A percentile compares a stretch with the other conserved stretches of the same genome.
phyloP scores from a whole-genome alignment of 2,888 invertebrate genomes.

The Dynastes maya region DNA sequence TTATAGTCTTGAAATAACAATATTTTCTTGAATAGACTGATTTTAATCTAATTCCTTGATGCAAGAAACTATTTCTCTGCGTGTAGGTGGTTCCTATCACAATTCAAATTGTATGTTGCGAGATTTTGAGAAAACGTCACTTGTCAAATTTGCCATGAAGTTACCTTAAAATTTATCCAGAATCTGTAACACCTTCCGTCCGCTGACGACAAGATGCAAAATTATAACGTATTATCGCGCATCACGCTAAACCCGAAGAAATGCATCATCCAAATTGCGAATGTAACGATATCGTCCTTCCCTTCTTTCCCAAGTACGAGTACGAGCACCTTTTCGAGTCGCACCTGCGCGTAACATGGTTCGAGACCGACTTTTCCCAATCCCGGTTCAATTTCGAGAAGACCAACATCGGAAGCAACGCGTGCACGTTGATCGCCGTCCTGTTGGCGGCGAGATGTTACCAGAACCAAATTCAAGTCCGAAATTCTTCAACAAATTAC shows the following conservation, averaged over 20 bases:
- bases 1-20: too few relatives aligned
- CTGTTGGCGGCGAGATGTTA: slow-evolving; percentile 72
- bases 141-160: too few relatives aligned
- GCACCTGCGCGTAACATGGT: slow-evolving; percentile 71
- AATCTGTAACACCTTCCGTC: slow-evolving; percentile 45
- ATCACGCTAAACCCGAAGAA: slow-evolving; percentile 61
- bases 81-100: too few relatives aligned
- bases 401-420: slow-evolving; percentile 72
- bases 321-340: slow-evolving; percentile 61
- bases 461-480: slow-evolving; percentile 63
- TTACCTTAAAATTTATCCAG: too few relatives aligned
- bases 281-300: slow-evolving; percentile 56
- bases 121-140: too few relatives aligned
- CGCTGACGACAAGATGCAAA: slow-evolving; percentile 70
- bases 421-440: slow-evolving; percentile 76
- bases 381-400: slow-evolving; percentile 73
- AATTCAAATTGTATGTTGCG: too few relatives aligned
- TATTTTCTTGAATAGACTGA: too few relatives aligned
- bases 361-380: slow-evolving; percentile 75
- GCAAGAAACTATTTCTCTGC: too few relatives aligned
- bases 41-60: too few relatives aligned
- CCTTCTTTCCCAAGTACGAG: slow-evolving; percentile 68
- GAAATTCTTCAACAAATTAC: slow-evolving; percentile 18
- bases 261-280: slow-evolving; percentile 49
- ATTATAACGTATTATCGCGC: slow-evolving; percentile 69